These are phyloP conservation scores for Knipowitschia caucasica DNA, from an alignment of 2,797 vertebrate genomes.

Conservation along the genomic window DNA sequence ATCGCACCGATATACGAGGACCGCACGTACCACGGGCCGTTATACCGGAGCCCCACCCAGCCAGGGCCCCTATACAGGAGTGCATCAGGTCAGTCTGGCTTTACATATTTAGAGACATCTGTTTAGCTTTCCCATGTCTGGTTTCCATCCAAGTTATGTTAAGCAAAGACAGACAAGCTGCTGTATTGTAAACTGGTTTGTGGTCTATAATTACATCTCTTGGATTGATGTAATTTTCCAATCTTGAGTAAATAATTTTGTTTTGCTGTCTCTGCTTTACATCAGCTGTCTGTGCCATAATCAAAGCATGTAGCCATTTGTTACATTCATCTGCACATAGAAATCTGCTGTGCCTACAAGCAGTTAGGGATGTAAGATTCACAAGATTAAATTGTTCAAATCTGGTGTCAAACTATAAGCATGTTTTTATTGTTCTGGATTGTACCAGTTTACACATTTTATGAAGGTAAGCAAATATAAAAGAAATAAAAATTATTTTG, in stretches of 20 bases:
- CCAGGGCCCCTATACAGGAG: constrained; percentile 85
- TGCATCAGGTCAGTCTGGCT: constrained; percentile 80
- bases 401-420: background rate
- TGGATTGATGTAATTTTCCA: constrained; percentile 4
- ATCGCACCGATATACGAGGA: constrained; percentile 96
- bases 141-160: background rate
- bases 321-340: background rate
- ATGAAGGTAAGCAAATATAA: no score
- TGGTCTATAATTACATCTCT: background rate
- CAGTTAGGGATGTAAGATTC: background rate
- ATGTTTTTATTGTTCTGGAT: background rate
- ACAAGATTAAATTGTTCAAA: background rate
- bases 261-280: background rate
- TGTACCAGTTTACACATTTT: no score
- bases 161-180: background rate
- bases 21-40: constrained; percentile 86
- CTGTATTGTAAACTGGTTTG: background rate
- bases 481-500: no score
- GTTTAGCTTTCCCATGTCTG: background rate
- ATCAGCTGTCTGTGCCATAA: background rate
- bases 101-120: background rate
- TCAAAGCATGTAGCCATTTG: background rate
- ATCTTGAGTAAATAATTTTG: background rate
- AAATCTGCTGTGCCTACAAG: background rate
- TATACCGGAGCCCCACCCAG: constrained; percentile 87